Conservation (phyloP, 2,797 vertebrate genomes). For the Parauchenoglanis ngamensis region DNA sequence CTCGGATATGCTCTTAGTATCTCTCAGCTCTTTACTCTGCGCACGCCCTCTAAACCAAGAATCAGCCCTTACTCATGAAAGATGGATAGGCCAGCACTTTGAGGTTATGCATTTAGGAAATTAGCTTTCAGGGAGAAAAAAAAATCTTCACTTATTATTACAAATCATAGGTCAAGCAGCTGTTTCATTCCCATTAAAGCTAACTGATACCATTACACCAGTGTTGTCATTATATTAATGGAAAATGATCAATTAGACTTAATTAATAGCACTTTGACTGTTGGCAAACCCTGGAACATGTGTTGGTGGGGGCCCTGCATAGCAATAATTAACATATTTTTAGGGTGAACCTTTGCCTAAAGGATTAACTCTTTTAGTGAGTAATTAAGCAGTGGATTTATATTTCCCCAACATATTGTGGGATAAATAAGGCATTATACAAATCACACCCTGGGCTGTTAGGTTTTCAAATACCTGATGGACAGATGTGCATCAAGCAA, state of each 20-base stretch:
- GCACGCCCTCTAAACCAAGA: conserved; percentile 37
- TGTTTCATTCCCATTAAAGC: conserved; percentile 66
- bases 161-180: conserved; percentile 73
- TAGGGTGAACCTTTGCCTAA: conserved; percentile 68
- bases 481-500: conserved; percentile 70
- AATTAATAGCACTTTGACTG: conserved; percentile 75
- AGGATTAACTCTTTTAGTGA: conserved; percentile 74
- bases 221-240: conserved; percentile 78
- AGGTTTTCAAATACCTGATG: conserved; percentile 69
- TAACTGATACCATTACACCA: conserved; percentile 59
- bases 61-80: conserved; percentile 56
- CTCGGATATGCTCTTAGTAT: neutral
- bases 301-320: conserved; percentile 58
- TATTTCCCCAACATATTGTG: conserved; percentile 75
- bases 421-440: conserved; percentile 75
- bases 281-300: conserved; percentile 64
- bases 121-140: conserved; percentile 53
- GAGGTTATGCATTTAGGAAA: conserved; percentile 69
- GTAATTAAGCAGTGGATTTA: conserved; percentile 76
- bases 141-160: conserved; percentile 58
- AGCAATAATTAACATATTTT: conserved; percentile 71
- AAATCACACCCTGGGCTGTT: conserved; percentile 64
- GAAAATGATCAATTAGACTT: conserved; percentile 80
- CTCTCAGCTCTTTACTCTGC: conserved; percentile 36
- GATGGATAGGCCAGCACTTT: conserved; percentile 44